phyloP scores from a whole-genome alignment of 2,113 vertebrate species.

The Oreochromis aureus region DNA sequence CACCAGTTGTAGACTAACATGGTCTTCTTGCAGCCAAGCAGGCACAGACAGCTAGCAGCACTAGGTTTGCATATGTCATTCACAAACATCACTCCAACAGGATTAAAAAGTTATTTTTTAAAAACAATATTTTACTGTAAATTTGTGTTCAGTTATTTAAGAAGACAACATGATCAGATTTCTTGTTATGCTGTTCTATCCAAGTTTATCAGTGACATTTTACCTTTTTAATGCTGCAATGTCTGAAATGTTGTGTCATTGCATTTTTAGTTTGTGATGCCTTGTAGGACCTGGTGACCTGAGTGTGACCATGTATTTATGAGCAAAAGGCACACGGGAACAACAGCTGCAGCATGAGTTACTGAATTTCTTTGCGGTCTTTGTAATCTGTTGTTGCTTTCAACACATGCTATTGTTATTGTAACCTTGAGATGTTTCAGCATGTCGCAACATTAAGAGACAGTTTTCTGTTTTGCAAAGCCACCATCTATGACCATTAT shows the following conservation, averaged over 20 bases:
- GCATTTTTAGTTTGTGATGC: fast-evolving
- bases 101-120: fast-evolving
- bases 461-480: neutral
- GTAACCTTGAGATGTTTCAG: neutral
- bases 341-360: neutral
- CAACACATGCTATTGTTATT: neutral
- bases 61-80: neutral
- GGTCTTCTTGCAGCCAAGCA: neutral
- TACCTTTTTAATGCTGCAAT: neutral
- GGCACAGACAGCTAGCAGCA: neutral
- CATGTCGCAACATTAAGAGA: neutral
- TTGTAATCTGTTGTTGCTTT: neutral
- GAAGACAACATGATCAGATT: neutral
- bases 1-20: neutral
- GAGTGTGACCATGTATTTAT: neutral
- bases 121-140: neutral
- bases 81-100: neutral
- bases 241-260: neutral
- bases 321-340: neutral
- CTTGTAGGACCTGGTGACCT: neutral
- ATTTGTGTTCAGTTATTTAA: neutral
- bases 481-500: neutral
- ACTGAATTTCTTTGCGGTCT: neutral
- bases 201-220: neutral
- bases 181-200: neutral